phyloP scores from a whole-genome alignment of 2,797 vertebrate genomes.

The Triplophysa yarkandensis region DNA sequence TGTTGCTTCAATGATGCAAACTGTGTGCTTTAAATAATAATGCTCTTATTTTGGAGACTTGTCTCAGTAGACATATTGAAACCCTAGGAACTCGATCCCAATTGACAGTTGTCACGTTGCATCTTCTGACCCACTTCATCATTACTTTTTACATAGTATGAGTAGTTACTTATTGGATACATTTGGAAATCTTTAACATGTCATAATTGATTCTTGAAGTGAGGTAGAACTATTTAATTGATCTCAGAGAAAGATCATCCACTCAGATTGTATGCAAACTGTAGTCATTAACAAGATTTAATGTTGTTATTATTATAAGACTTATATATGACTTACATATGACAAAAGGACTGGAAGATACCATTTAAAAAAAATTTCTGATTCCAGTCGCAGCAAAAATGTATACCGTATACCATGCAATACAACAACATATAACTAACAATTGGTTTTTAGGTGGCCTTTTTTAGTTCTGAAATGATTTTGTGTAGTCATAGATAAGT shows the following conservation, averaged over 20 bases:
- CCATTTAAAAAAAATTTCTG: no score
- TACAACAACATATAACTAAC: no score
- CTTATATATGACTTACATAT: no score
- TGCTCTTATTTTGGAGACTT: slow-evolving; percentile 41
- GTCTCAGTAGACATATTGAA: slow-evolving; percentile 12
- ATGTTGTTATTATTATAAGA: no score
- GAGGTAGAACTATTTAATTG: no score
- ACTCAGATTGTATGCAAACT: slow-evolving; percentile 49
- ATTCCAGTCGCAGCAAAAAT: no score
- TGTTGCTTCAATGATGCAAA: slow-evolving; percentile 34
- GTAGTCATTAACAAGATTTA: no score
- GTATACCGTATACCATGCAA: no score
- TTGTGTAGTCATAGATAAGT: no score
- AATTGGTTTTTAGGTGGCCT: no score
- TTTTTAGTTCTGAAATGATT: no score
- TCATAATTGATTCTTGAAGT: not conserved
- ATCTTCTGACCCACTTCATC: not conserved
- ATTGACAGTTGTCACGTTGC: not conserved
- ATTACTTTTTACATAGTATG: not conserved
- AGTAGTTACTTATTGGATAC: not conserved
- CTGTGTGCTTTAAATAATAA: slow-evolving; percentile 46
- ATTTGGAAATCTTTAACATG: not conserved
- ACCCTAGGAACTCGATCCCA: slow-evolving; percentile 26
- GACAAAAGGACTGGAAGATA: no score
- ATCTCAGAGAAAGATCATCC: not conserved